phyloP scores from a whole-genome alignment of 2,797 vertebrate species.

The Zalophus californianus region DNA sequence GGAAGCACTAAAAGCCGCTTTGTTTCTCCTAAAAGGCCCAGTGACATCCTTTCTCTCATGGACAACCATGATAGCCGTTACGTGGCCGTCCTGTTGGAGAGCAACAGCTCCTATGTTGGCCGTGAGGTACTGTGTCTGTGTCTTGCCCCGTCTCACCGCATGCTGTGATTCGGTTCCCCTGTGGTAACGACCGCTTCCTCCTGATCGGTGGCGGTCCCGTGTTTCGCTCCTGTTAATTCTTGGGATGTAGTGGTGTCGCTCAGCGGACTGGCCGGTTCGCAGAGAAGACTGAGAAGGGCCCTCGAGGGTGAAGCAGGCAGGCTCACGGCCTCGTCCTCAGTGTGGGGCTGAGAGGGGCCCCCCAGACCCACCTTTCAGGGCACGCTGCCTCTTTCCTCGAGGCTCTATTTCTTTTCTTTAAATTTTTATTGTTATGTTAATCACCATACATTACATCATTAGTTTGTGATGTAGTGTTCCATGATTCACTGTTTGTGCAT shows the following conservation, averaged over 20 bases:
- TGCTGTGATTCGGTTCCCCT: fast-evolving
- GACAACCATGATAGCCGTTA: slow-evolving; percentile 84
- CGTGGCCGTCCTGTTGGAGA: slow-evolving; percentile 91
- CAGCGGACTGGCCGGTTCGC: fast-evolving
- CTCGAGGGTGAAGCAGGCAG: neutral
- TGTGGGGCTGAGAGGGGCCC: fast-evolving
- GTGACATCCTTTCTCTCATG: slow-evolving; percentile 86
- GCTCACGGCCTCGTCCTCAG: fast-evolving
- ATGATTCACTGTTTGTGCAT: too few species aligned
- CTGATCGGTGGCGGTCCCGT: fast-evolving
- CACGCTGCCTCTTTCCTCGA: too few species aligned
- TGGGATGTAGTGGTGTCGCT: fast-evolving
- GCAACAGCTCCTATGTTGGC: slow-evolving; percentile 89
- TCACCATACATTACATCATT: too few species aligned
- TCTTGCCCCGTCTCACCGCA: fast-evolving
- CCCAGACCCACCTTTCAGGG: neutral
- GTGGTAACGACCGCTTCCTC: fast-evolving
- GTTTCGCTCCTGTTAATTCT: fast-evolving
- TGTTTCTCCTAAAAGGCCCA: slow-evolving; percentile 84
- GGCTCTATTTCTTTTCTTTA: neutral
- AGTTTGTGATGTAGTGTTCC: too few species aligned
- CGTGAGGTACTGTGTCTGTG: slow-evolving; percentile 88
- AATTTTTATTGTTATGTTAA: too few species aligned
- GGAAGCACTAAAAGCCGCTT: slow-evolving; percentile 42
- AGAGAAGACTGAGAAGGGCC: fast-evolving